Percentiles rank a stretch among this genome's conserved stretches.
Evolutionary conservation across 2,113 vertebrate genomes (phyloP).

Genomic region (Vidua chalybeata): DNA sequence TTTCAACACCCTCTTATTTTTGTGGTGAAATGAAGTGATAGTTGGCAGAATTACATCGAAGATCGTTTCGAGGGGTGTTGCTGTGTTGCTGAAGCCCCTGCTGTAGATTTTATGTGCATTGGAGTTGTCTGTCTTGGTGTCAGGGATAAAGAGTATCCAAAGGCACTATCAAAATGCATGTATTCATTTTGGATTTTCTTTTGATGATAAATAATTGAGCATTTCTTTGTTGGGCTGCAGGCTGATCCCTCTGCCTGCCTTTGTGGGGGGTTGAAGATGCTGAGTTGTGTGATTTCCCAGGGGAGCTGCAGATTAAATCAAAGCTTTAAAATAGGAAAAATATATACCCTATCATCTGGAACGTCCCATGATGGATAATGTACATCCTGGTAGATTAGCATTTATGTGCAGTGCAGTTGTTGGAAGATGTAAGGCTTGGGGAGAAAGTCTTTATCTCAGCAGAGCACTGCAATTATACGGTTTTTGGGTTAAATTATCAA

Average conservation of each 20-base stretch:
- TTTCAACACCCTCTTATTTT: background rate
- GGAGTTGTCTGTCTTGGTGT: background rate
- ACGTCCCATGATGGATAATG: background rate
- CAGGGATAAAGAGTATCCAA: background rate
- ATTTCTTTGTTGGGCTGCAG: constrained; percentile 13
- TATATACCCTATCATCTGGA: background rate
- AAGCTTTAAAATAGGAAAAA: background rate
- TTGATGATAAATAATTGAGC: constrained; percentile 29
- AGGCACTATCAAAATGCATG: background rate
- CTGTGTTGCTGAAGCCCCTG: background rate
- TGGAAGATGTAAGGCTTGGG: background rate
- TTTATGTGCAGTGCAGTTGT: background rate
- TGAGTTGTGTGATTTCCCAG: background rate
- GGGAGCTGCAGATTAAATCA: background rate
- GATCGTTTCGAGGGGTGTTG: background rate
- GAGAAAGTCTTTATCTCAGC: background rate
- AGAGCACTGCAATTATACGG: background rate
- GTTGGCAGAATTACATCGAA: background rate
- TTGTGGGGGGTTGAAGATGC: background rate
- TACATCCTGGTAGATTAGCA: background rate
- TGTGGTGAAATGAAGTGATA: background rate
- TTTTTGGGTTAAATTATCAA: background rate
- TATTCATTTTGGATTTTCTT: background rate
- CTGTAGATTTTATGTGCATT: background rate
- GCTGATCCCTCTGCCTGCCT: background rate